A percentile compares a stretch with the other conserved stretches of the same genome.
Conservation (phyloP, 2,888 invertebrate species). For the Seira sanloemensis region DNA sequence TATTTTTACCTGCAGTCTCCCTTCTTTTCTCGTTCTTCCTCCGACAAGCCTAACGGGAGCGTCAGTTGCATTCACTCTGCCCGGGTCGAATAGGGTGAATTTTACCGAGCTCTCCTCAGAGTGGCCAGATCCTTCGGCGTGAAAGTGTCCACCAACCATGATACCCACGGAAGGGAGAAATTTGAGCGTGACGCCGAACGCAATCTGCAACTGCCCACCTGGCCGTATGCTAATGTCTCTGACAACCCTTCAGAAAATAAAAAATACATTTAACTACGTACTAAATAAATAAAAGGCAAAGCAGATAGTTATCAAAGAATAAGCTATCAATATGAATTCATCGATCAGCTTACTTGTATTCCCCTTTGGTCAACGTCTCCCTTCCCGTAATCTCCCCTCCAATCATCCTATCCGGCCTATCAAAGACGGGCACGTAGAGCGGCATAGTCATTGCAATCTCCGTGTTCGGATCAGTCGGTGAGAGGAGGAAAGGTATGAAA, state of each 20-base stretch:
- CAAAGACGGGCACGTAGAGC: conserved; percentile 87
- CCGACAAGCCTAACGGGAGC: conserved; percentile 88
- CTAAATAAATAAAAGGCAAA: too few relatives aligned
- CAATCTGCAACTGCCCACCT: conserved; percentile 91
- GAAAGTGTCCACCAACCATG: conserved; percentile 95
- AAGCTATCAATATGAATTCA: too few relatives aligned
- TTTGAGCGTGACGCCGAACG: conserved; percentile 89
- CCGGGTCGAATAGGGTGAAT: conserved; percentile 73
- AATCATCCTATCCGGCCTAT: conserved; percentile 83
- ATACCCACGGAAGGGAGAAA: conserved; percentile 96
- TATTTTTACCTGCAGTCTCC: conserved; percentile 84
- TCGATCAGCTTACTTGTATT: conserved; percentile 83
- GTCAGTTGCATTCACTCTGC: conserved; percentile 79
- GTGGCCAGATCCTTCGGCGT: conserved; percentile 78
- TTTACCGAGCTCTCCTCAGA: conserved; percentile 71
- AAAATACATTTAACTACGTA: neutral
- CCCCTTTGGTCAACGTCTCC: conserved; percentile 85
- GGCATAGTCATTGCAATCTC: conserved; percentile 87
- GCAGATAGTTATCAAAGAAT: too few relatives aligned
- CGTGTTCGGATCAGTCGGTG: conserved; percentile 92
- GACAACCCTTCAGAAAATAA: conserved; percentile 80
- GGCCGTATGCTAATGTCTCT: conserved; percentile 96
- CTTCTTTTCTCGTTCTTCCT: conserved; percentile 88
- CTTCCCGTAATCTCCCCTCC: conserved; percentile 96
- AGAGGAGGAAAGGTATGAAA: conserved; percentile 93